A percentile compares a stretch with the other conserved stretches of the same genome.
phyloP scores from a whole-genome alignment of 2,113 vertebrate genomes.

The Eulemur rufifrons region DNA sequence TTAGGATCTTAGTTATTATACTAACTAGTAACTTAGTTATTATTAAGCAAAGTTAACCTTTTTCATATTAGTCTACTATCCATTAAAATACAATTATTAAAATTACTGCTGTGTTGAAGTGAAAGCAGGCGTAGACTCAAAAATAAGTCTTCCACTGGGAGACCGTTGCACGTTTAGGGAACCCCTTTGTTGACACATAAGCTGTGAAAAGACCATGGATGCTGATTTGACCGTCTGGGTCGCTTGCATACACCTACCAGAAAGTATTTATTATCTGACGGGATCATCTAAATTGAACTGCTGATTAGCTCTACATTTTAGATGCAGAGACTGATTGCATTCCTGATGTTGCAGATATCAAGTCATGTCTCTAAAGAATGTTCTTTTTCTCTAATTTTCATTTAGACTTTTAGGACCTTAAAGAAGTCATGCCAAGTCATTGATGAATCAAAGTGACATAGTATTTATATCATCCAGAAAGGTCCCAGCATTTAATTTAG shows the following conservation, averaged over 20 bases:
- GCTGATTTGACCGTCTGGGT: background rate
- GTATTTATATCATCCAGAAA: background rate
- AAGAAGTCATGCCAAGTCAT: background rate
- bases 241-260: background rate
- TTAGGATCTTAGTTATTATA: background rate
- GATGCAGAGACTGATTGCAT: background rate
- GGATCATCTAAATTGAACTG: no score
- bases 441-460: background rate
- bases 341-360: background rate
- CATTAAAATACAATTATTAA: conserved; percentile 1
- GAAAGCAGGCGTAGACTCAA: background rate
- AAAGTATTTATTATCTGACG: background rate
- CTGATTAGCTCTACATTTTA: background rate
- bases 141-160: background rate
- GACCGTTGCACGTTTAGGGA: background rate
- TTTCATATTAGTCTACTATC: background rate
- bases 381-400: background rate
- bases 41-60: conserved; percentile 2
- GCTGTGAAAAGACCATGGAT: background rate
- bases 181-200: background rate
- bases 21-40: background rate
- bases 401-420: background rate
- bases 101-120: background rate
- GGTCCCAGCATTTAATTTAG: background rate
- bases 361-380: background rate